These are phyloP conservation scores for Orgyia antiqua DNA, from an alignment of 2,888 invertebrate genomes.

Conservation along the genomic window DNA sequence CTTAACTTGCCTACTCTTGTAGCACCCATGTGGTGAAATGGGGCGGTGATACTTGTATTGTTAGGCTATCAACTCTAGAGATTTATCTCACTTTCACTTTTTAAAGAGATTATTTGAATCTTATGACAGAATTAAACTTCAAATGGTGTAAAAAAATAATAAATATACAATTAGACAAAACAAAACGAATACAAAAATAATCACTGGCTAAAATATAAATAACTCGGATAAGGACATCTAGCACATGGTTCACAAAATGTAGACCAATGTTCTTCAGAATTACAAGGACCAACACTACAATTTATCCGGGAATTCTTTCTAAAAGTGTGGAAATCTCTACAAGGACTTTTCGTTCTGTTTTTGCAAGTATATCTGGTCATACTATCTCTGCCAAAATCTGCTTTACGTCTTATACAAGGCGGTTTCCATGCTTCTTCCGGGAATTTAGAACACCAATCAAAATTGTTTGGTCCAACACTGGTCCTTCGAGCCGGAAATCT, in stretches of 20 bases:
- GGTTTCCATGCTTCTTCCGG: not conserved
- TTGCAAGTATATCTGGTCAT: not conserved
- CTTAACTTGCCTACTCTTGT: too few relatives aligned
- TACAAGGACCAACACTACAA: slow-evolving; percentile 29
- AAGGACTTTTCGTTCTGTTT: not conserved
- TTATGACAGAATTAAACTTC: too few relatives aligned
- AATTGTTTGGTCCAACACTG: not conserved
- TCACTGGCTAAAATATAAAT: slow-evolving; percentile 34
- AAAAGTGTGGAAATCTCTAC: not conserved
- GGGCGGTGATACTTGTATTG: too few relatives aligned
- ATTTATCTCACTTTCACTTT: too few relatives aligned
- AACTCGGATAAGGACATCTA: slow-evolving; percentile 42
- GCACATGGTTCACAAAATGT: slow-evolving; percentile 29
- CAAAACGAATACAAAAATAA: slow-evolving; percentile 7
- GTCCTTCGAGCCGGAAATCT: slow-evolving; percentile 1
- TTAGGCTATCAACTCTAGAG: too few relatives aligned
- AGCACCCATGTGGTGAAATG: too few relatives aligned
- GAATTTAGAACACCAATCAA: not conserved
- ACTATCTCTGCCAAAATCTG: not conserved
- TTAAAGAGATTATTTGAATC: too few relatives aligned
- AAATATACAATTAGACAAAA: not conserved
- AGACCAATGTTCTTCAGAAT: not conserved
- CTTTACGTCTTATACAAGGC: not conserved
- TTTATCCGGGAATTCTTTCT: not conserved
- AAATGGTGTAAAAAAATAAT: too few relatives aligned